Conservation (phyloP, 2,797 vertebrate genomes). For the Pangasius mekongensis region DNA sequence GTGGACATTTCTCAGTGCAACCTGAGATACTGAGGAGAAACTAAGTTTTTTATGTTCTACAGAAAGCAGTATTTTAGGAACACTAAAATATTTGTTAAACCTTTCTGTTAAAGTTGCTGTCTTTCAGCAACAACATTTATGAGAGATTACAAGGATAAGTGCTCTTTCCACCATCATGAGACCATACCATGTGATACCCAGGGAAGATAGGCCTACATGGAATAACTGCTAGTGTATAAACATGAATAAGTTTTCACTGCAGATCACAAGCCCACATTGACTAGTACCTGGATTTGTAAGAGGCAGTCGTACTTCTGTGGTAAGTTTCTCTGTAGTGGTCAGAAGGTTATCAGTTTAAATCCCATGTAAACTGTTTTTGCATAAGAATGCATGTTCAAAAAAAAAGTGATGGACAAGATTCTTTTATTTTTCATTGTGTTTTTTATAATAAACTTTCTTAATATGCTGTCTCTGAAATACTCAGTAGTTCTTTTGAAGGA, state of each 20-base stretch:
- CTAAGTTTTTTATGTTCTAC: neutral
- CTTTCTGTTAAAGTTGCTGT: neutral
- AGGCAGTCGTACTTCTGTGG: neutral
- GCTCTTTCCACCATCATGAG: neutral
- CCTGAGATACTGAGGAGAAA: neutral
- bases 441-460: neutral
- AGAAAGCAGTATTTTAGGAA: neutral
- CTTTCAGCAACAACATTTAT: neutral
- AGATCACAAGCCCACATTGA: neutral
- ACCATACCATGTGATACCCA: neutral
- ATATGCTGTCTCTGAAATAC: neutral
- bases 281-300: neutral
- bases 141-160: neutral
- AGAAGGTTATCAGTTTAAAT: slow-evolving; percentile 2
- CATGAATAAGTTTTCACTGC: neutral
- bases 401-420: neutral
- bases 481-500: neutral
- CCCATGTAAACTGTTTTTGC: slow-evolving; percentile 1
- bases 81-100: neutral
- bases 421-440: neutral
- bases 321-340: neutral
- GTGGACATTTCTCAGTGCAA: neutral
- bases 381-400: neutral
- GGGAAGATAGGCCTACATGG: neutral
- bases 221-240: neutral